Percentiles rank a stretch among this genome's conserved stretches.
Conservation (phyloP, 1,140 invertebrate genomes). For the Drosophila littoralis region DNA sequence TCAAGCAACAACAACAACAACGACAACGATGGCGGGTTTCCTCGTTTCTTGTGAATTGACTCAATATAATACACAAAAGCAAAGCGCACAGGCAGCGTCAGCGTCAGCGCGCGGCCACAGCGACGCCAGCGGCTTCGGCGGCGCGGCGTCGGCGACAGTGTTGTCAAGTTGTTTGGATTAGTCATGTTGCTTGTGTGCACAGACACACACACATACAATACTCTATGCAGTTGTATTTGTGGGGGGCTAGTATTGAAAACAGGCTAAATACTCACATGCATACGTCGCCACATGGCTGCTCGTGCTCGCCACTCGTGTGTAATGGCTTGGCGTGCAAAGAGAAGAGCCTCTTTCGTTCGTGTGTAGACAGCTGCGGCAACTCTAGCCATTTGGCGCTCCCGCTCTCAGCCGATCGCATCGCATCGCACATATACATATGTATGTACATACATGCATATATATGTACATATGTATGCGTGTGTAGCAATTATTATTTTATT, state of each 20-base stretch:
- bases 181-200: constrained; percentile 67
- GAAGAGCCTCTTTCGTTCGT: constrained; percentile 26
- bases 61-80: constrained; percentile 63
- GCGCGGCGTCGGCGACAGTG: constrained; percentile 62
- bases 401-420: constrained; percentile 45
- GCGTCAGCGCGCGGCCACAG: constrained; percentile 33
- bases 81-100: constrained; percentile 49
- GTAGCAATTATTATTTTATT: constrained; percentile 83
- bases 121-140: constrained; percentile 29
- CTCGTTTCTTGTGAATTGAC: constrained; percentile 83
- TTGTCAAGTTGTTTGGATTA: constrained; percentile 82
- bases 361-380: constrained; percentile 70
- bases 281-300: constrained; percentile 68
- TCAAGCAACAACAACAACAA: constrained; percentile 34
- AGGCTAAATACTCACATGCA: constrained; percentile 51
- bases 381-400: constrained; percentile 53
- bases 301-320: constrained; percentile 55
- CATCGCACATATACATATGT: not conserved
- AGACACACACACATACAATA: constrained; percentile 4
- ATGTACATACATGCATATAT: not conserved
- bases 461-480: constrained; percentile 46
- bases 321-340: constrained; percentile 17
- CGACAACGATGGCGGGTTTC: constrained; percentile 72
- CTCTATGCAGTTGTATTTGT: constrained; percentile 10
- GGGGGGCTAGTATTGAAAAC: constrained; percentile 32